Evolutionary conservation across 2,797 vertebrate species (phyloP).

Genomic region (Sciurus vulgaris): DNA sequence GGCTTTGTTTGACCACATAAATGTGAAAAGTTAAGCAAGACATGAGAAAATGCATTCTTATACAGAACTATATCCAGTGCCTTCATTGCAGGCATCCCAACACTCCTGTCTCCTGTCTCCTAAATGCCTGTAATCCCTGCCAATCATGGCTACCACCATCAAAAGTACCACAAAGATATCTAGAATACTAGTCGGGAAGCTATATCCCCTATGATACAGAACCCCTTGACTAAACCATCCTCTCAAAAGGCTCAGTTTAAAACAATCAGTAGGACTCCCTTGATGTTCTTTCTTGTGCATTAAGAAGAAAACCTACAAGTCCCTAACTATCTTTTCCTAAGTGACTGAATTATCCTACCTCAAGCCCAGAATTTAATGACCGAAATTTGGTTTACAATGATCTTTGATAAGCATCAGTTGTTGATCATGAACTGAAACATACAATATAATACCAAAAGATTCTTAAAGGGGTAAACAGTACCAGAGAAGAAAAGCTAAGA

Average conservation of each 20-base stretch:
- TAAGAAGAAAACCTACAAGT: constrained; percentile 27
- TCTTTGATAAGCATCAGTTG: neutral
- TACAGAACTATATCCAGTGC: neutral
- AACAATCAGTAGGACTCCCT: neutral
- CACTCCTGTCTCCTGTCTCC: neutral
- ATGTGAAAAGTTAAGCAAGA: neutral
- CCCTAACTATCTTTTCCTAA: neutral
- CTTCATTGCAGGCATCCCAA: neutral
- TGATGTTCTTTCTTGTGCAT: neutral
- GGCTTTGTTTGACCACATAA: neutral
- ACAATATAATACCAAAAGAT: neutral
- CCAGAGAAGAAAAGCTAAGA: constrained; percentile 15
- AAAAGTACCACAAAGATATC: neutral
- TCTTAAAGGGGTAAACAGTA: neutral
- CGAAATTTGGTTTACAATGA: constrained; percentile 45
- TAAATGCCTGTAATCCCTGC: neutral
- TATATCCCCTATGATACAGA: neutral
- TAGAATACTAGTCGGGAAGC: neutral
- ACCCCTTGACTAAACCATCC: neutral
- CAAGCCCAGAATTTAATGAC: constrained; percentile 8
- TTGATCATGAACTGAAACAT: constrained; percentile 52
- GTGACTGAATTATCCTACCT: constrained; percentile 8
- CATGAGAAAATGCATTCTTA: neutral
- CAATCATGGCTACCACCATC: neutral
- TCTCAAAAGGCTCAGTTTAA: neutral